A percentile compares a stretch with the other conserved stretches of the same genome.
phyloP scores from a whole-genome alignment of 2,888 invertebrate genomes.

The Euzophera pinguis region DNA sequence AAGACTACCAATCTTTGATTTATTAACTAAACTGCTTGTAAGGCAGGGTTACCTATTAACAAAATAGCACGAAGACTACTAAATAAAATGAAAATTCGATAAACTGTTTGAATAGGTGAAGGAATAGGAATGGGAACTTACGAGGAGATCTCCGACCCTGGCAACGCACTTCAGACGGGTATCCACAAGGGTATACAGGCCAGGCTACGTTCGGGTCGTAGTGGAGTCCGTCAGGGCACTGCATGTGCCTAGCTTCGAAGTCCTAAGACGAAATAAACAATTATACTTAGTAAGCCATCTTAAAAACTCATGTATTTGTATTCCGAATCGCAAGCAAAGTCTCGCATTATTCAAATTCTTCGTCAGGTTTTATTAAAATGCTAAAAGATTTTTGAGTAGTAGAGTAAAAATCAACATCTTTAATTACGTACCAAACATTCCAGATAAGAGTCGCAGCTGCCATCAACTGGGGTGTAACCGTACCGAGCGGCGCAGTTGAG shows the following conservation, averaged over 20 bases:
- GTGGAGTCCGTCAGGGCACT: slow-evolving; percentile 89
- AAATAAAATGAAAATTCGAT: too few species aligned
- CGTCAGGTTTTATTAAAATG: too few species aligned
- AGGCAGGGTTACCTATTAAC: too few species aligned
- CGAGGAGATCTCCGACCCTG: slow-evolving; percentile 80
- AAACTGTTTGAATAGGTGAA: not conserved
- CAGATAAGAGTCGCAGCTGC: slow-evolving; percentile 85
- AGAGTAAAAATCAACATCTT: not conserved
- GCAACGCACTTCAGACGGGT: slow-evolving; percentile 89
- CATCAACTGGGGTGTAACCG: slow-evolving; percentile 80
- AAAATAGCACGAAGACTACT: not conserved
- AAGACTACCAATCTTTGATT: too few species aligned
- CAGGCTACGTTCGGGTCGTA: slow-evolving; percentile 83
- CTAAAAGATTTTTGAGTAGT: not conserved
- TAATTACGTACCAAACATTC: slow-evolving; percentile 77
- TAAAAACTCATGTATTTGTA: too few species aligned
- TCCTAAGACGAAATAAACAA: slow-evolving; percentile 42
- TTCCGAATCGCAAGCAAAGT: too few species aligned
- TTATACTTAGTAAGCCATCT: too few species aligned
- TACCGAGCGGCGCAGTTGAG: slow-evolving; percentile 64
- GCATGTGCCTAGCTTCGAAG: slow-evolving; percentile 81
- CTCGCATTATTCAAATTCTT: too few species aligned
- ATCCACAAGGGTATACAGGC: slow-evolving; percentile 87
- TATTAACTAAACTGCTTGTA: too few species aligned
- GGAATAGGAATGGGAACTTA: slow-evolving; percentile 51